Evolutionary conservation across 2,113 vertebrate genomes (phyloP).

Genomic region (Puntigrus tetrazona): DNA sequence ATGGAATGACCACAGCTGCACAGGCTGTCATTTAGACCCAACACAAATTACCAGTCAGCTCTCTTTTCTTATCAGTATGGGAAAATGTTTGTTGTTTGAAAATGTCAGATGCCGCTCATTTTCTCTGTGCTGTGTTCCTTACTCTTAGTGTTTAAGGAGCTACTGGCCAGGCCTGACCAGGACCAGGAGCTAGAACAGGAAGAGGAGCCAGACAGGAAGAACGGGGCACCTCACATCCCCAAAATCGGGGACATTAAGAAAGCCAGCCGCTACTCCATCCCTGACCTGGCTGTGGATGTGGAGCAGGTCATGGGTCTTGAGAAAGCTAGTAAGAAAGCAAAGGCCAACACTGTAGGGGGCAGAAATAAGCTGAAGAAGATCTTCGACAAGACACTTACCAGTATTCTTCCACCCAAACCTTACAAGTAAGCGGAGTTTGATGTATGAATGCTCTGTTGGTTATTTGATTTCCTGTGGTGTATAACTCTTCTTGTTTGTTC

Average conservation of each 20-base stretch:
- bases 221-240: conserved; percentile 92
- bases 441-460: neutral
- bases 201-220: conserved; percentile 90
- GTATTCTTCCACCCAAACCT: conserved; percentile 97
- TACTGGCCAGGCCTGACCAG: conserved; percentile 88
- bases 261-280: conserved; percentile 94
- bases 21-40: neutral
- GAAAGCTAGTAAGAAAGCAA: conserved; percentile 94
- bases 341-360: conserved; percentile 93
- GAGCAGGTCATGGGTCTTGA: conserved; percentile 97
- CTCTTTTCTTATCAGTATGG: neutral
- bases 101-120: neutral
- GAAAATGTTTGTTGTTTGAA: neutral
- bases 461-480: neutral
- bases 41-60: neutral
- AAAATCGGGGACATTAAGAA: conserved; percentile 99
- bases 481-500: conserved; percentile 38
- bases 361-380: conserved; percentile 98
- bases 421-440: conserved; percentile 84
- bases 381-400: conserved; percentile 97
- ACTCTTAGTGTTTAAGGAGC: conserved; percentile 91
- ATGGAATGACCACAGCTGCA: neutral
- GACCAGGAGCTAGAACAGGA: conserved; percentile 80
- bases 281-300: conserved; percentile 94
- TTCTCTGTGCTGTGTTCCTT: neutral